phyloP scores from a whole-genome alignment of 2,797 vertebrate species.

The Molossus molossus region DNA sequence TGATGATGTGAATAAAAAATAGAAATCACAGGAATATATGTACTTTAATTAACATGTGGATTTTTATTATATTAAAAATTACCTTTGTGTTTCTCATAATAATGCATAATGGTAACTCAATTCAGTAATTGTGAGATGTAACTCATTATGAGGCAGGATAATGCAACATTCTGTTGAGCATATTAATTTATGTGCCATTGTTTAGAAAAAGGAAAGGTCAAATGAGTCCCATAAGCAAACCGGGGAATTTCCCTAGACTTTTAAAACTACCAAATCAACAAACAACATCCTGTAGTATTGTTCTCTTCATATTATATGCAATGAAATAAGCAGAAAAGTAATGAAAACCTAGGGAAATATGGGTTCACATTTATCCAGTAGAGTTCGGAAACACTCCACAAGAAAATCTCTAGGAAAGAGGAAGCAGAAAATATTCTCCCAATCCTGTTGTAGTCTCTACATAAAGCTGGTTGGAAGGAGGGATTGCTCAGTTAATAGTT shows the following conservation, averaged over 20 bases:
- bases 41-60: slow-evolving; percentile 13
- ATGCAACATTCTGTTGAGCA: neutral
- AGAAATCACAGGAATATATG: neutral
- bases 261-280: slow-evolving; percentile 33
- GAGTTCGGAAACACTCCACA: slow-evolving; percentile 42
- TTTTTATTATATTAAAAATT: slow-evolving; percentile 32
- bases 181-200: slow-evolving; percentile 17
- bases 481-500: slow-evolving; percentile 79
- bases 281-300: neutral
- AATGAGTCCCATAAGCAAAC: slow-evolving; percentile 64
- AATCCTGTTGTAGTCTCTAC: slow-evolving; percentile 39
- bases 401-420: slow-evolving; percentile 62
- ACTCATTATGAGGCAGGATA: slow-evolving; percentile 51
- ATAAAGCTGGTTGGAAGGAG: slow-evolving; percentile 74
- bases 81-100: neutral
- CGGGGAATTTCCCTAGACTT: neutral
- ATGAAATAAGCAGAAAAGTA: slow-evolving; percentile 65
- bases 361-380: slow-evolving; percentile 1
- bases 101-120: neutral
- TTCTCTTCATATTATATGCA: neutral
- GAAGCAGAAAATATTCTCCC: slow-evolving; percentile 47
- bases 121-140: neutral
- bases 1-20: slow-evolving; percentile 12
- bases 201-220: slow-evolving; percentile 67
- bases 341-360: slow-evolving; percentile 7